Evolutionary conservation across 1,140 invertebrate species (phyloP).

Genomic region (honey bee (Apis mellifera)): DNA sequence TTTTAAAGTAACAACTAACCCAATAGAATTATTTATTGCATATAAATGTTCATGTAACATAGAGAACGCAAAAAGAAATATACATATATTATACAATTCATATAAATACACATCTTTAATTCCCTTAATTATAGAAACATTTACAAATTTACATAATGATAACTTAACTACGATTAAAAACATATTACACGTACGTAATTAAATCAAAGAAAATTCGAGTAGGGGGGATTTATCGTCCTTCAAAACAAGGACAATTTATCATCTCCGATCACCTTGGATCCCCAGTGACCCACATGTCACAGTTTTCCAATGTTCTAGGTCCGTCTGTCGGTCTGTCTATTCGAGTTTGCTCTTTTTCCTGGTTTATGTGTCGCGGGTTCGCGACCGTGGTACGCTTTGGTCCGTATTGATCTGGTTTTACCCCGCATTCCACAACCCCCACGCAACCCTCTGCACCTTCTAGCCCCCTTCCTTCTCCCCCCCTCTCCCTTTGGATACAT

Average conservation of each 20-base stretch:
- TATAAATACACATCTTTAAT: no score
- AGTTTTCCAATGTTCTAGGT: neutral
- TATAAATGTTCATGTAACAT: no score
- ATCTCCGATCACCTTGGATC: no score
- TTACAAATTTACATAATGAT: no score
- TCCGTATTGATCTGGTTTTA: slow-evolving; percentile 68
- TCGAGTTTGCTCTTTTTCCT: slow-evolving; percentile 43
- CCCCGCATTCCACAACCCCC: slow-evolving; percentile 55
- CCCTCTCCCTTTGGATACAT: slow-evolving; percentile 3
- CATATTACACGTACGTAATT: no score
- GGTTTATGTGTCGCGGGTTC: slow-evolving; percentile 53
- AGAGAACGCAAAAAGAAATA: no score
- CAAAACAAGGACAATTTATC: neutral
- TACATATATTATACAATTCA: no score
- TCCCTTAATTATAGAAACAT: no score
- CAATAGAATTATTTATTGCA: no score
- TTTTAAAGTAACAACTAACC: no score
- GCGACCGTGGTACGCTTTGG: slow-evolving; percentile 66
- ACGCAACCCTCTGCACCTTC: slow-evolving; percentile 52
- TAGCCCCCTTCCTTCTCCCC: neutral
- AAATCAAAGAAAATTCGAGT: no score
- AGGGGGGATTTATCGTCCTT: neutral
- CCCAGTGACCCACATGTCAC: neutral
- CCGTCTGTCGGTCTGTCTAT: slow-evolving; percentile 11
- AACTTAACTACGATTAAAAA: no score